Evolutionary conservation across 2,113 vertebrate genomes (phyloP).

Genomic region (Triplophysa rosa): DNA sequence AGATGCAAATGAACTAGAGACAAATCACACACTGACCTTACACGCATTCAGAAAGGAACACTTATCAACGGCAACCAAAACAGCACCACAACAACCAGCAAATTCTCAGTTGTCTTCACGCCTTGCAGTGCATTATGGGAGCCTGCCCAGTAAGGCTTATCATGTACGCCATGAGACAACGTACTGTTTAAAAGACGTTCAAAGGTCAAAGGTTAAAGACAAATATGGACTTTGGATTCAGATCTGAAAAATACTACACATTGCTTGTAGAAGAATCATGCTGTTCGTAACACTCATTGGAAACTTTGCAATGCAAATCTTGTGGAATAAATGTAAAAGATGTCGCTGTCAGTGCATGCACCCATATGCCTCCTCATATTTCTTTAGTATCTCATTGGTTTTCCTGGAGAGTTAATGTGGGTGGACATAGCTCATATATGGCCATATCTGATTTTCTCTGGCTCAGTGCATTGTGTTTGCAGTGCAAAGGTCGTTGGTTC

Average conservation of each 20-base stretch:
- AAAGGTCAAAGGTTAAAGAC: constrained; percentile 20
- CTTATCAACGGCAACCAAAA: constrained; percentile 19
- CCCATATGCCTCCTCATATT: too few relatives aligned
- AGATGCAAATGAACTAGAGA: not conserved
- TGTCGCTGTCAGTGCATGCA: not conserved
- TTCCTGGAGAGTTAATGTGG: too few relatives aligned
- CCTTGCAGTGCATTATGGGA: not conserved
- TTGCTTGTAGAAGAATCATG: not conserved
- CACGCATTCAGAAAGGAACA: constrained; percentile 1
- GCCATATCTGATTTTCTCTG: too few relatives aligned
- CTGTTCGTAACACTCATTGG: not conserved
- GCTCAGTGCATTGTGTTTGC: too few relatives aligned
- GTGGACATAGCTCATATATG: too few relatives aligned
- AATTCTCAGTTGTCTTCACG: constrained; percentile 2
- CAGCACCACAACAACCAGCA: not conserved
- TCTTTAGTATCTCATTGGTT: too few relatives aligned
- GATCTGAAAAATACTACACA: not conserved
- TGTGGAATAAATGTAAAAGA: not conserved
- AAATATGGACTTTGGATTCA: constrained; percentile 4
- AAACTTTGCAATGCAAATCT: not conserved
- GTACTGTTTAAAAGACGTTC: not conserved
- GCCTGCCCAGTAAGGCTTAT: not conserved
- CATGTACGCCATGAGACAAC: not conserved
- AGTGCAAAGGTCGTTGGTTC: too few relatives aligned
- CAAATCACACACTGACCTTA: not conserved